Percentiles rank a stretch among this genome's conserved stretches.
Conservation (phyloP, 2,888 invertebrate genomes). For the Drosophila neutralis region DNA sequence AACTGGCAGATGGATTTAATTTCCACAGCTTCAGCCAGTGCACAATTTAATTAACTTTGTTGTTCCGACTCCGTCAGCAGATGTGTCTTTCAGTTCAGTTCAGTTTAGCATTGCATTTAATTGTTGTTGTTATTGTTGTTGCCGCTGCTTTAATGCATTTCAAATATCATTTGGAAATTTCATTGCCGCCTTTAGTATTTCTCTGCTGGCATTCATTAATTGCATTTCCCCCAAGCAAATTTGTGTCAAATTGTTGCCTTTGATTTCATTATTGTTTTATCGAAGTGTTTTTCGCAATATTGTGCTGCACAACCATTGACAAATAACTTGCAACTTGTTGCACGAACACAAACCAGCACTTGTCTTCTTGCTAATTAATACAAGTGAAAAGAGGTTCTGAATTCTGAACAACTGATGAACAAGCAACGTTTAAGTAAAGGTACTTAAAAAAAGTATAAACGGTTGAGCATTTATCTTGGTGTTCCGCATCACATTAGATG, state of each 20-base stretch:
- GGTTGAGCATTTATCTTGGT: not conserved
- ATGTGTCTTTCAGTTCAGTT: slow-evolving; percentile 31
- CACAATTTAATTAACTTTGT: slow-evolving; percentile 74
- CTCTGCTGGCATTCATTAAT: slow-evolving; percentile 47
- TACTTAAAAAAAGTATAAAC: not conserved
- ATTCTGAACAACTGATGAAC: not conserved
- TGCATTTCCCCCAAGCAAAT: slow-evolving; percentile 49
- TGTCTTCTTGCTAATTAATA: slow-evolving; percentile 18
- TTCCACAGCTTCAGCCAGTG: slow-evolving; percentile 50
- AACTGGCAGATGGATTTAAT: slow-evolving; percentile 61
- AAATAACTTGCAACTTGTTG: slow-evolving; percentile 52
- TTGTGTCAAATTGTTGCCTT: slow-evolving; percentile 61
- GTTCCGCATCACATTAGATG: not conserved
- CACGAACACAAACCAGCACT: slow-evolving; percentile 23
- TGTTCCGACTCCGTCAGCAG: slow-evolving; percentile 45
- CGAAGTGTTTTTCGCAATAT: slow-evolving; percentile 26
- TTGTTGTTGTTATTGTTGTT: slow-evolving; percentile 4
- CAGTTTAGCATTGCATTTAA: slow-evolving; percentile 12
- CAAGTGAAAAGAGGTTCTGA: not conserved
- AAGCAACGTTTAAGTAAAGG: not conserved
- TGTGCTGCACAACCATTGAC: slow-evolving; percentile 26
- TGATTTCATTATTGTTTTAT: slow-evolving; percentile 59
- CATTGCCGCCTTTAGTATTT: slow-evolving; percentile 44
- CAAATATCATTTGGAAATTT: slow-evolving; percentile 51
- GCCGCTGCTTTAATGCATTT: slow-evolving; percentile 41